Evolutionary conservation across 2,888 invertebrate genomes (phyloP), one percentile per base, ranked within the genome.

Genomic region (Drosophila rellima): DNA sequence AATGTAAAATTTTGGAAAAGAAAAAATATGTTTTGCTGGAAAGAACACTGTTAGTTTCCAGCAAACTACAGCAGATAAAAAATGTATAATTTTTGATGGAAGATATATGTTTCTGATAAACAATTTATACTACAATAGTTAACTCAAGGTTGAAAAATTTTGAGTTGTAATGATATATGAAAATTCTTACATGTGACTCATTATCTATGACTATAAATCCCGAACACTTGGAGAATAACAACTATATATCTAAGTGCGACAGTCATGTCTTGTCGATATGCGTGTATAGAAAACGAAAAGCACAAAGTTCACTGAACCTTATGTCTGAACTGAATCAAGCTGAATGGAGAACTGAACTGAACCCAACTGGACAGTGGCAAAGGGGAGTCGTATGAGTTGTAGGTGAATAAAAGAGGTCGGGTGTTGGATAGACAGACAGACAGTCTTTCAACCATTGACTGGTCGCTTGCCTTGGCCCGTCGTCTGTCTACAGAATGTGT

Each of bases 301-400:
- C 57, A 40, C 60, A 81, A 81, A 84, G 82, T 82, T 87, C 75
- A 82, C 62, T 87, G 82, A 82, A 84, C 82, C 62, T 47, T 44
- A 42, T 67, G 72, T 57, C 59, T 47, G 48, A 51, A 33, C 55
- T 26, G 35, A 35, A 35, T n/a, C n/a, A 35, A 35, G 35, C 35
- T 35, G 35, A 35, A n/a, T 35, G 35, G 35, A 35, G 17, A 45
- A 56, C 56, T 47, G 17, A 68, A 62, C 35, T 57, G 40, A 54
- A 70, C 40, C 51, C 31, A 33, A 42, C 33, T 23, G 60, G 65
- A 54, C 71, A 71, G 52, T 70, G 64, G 52, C 45, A 50, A 39
- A 47, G 47, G 50, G 63, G 50, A 55, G 37, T n/a, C n/a, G n/a
- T 17, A n/a, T 3, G 11, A 31, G 54, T 11, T 23, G 55, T 50